Evolutionary conservation across 1,140 invertebrate genomes (phyloP).

Genomic region (Drosophila littoralis): DNA sequence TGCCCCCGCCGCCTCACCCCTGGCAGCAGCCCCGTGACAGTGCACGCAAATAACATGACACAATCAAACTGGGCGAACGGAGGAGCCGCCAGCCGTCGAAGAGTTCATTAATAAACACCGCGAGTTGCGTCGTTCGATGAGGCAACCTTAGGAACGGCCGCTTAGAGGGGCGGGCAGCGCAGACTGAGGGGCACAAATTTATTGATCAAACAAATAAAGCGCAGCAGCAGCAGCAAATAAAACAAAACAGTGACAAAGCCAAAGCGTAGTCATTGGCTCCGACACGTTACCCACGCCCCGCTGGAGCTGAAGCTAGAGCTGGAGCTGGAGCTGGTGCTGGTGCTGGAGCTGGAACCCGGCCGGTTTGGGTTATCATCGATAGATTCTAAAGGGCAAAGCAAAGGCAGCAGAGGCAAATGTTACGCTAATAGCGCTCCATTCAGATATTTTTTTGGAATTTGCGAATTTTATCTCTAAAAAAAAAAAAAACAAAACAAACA

Average conservation of each 20-base stretch:
- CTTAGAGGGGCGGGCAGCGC: conserved; percentile 14
- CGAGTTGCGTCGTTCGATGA: conserved; percentile 40
- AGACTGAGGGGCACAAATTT: conserved; percentile 53
- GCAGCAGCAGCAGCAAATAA: conserved; percentile 41
- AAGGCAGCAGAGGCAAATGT: conserved; percentile 11
- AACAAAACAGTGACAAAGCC: conserved; percentile 28
- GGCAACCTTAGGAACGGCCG: conserved; percentile 45
- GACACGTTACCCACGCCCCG: not conserved
- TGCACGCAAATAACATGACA: conserved; percentile 73
- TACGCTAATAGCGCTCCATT: not conserved
- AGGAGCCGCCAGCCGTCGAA: conserved; percentile 53
- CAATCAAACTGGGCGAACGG: conserved; percentile 62
- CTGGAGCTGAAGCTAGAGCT: not conserved
- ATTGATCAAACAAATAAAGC: conserved; percentile 81
- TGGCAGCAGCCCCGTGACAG: conserved; percentile 39
- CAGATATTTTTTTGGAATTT: conserved; percentile 27
- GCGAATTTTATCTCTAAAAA: conserved; percentile 46
- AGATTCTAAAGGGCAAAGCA: conserved; percentile 48
- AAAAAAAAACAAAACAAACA: conserved; percentile 4
- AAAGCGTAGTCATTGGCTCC: conserved; percentile 20
- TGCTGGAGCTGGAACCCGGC: not conserved
- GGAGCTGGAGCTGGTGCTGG: not conserved
- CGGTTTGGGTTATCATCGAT: conserved; percentile 14
- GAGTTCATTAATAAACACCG: conserved; percentile 74
- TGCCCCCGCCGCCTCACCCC: not conserved